A percentile compares a stretch with the other conserved stretches of the same genome.
Evolutionary conservation across 2,113 vertebrate genomes (phyloP).

Genomic region (Parus major): DNA sequence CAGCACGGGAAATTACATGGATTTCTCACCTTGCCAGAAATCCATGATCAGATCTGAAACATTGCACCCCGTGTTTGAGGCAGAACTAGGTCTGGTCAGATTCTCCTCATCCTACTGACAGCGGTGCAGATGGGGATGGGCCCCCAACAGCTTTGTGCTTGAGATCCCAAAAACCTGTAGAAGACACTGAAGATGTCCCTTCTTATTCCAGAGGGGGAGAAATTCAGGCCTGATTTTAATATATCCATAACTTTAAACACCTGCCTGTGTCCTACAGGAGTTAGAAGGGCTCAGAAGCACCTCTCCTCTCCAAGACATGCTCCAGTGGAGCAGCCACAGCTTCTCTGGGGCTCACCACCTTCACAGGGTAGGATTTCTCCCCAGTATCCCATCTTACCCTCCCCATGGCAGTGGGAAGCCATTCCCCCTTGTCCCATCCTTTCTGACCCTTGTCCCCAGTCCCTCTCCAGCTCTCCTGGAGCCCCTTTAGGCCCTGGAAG

Average conservation of each 20-base stretch:
- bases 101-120: background rate
- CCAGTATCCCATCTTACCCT: rapidly evolving
- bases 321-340: background rate
- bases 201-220: background rate
- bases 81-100: background rate
- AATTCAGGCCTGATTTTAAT: background rate
- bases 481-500: background rate
- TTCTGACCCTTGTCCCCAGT: background rate
- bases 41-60: background rate
- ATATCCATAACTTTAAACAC: background rate
- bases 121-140: background rate
- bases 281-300: background rate
- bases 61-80: background rate
- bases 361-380: background rate
- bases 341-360: background rate
- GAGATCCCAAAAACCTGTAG: background rate
- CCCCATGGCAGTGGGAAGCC: background rate
- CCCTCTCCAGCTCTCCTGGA: background rate
- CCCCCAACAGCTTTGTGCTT: background rate
- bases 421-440: background rate
- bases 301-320: background rate
- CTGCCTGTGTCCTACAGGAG: background rate
- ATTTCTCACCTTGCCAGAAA: background rate
- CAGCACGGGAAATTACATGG: rapidly evolving
- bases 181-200: background rate